These are phyloP conservation scores for Gnathonemus echidnorhynchus DNA, from an alignment of 2,113 vertebrate genomes.

Conservation along the genomic window DNA sequence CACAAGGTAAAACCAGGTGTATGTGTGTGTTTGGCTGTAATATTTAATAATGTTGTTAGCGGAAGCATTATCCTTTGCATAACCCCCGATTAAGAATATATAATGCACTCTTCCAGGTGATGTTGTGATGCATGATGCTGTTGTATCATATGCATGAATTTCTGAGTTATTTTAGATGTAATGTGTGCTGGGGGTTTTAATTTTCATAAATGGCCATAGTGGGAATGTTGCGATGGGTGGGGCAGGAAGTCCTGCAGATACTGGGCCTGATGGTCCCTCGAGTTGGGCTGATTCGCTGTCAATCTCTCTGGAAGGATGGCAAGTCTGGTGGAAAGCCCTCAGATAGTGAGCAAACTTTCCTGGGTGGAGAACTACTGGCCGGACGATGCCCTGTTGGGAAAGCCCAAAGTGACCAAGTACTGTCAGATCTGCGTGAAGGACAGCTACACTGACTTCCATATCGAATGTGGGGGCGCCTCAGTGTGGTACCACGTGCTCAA, in stretches of 20 bases:
- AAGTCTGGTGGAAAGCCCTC: constrained; percentile 87
- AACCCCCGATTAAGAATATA: neutral
- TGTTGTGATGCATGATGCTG: neutral
- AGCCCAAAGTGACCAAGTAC: constrained; percentile 96
- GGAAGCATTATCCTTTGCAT: neutral
- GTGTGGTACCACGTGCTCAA: constrained; percentile 95
- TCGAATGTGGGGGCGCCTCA: constrained; percentile 88
- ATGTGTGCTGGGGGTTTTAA: neutral
- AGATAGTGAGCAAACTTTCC: constrained; percentile 85
- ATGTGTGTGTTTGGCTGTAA: neutral
- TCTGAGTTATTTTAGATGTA: neutral
- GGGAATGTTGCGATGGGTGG: neutral
- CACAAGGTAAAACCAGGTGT: constrained; percentile 61
- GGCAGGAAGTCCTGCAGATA: neutral
- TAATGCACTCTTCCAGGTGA: neutral
- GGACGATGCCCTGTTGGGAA: constrained; percentile 84
- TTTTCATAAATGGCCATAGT: neutral
- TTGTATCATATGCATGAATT: neutral
- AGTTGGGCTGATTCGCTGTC: neutral
- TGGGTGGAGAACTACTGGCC: constrained; percentile 98
- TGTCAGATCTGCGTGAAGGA: constrained; percentile 97
- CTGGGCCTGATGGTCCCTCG: neutral
- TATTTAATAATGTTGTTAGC: neutral
- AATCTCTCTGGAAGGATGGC: constrained; percentile 71
- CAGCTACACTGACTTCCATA: constrained; percentile 97